Evolutionary conservation across 2,113 vertebrate species (phyloP).

Genomic region (Strix aluco): DNA sequence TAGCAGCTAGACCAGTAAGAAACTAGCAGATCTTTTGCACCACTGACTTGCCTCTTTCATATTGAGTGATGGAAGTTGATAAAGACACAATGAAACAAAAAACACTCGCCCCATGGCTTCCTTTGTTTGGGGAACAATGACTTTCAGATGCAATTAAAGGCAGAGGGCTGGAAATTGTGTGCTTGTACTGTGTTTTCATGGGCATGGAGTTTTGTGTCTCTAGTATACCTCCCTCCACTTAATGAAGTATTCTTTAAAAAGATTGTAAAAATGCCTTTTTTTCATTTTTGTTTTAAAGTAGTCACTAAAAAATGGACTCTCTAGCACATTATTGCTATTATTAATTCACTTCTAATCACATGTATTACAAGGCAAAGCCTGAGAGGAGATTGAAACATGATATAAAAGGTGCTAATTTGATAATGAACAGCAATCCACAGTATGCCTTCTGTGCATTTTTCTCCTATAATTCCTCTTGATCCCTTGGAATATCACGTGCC

Average conservation of each 20-base stretch:
- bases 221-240: background rate
- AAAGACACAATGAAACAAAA: conserved; percentile 5
- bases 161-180: background rate
- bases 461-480: conserved; percentile 27
- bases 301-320: background rate
- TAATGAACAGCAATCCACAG: background rate
- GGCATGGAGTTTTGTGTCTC: background rate
- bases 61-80: conserved; percentile 4
- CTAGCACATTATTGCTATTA: background rate
- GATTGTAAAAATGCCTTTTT: background rate
- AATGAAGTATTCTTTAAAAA: background rate
- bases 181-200: background rate
- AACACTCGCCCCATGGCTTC: background rate
- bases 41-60: background rate
- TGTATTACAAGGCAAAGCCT: background rate
- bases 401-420: conserved; percentile 22
- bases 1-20: background rate
- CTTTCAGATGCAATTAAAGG: conserved; percentile 11
- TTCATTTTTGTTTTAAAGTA: background rate
- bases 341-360: background rate
- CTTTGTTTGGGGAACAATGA: conserved; percentile 29
- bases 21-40: background rate
- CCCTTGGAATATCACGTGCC: background rate
- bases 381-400: conserved; percentile 20
- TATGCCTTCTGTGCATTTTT: conserved; percentile 18